phyloP scores from a whole-genome alignment of 1,140 invertebrate species.

The Marisa cornuarietis region DNA sequence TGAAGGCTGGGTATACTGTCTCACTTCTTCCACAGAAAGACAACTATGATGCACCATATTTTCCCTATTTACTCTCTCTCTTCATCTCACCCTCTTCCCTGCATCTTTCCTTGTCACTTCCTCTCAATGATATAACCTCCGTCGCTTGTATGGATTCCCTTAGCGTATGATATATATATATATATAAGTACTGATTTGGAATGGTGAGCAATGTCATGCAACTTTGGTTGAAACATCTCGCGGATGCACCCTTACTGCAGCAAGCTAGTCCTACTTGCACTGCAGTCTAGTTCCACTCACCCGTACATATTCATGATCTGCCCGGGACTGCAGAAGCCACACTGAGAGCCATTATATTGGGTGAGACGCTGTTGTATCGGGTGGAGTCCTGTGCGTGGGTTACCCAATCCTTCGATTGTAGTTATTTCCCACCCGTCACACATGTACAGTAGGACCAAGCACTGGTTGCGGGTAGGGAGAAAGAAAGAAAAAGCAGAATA shows the following conservation, averaged over 20 bases:
- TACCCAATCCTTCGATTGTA: constrained; percentile 81
- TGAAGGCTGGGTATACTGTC: not conserved
- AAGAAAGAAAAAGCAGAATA: no score
- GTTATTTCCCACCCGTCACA: constrained; percentile 79
- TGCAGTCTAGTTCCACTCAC: constrained; percentile 34
- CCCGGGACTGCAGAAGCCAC: constrained; percentile 70
- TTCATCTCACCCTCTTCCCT: not conserved
- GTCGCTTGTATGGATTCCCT: not conserved
- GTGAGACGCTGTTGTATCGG: constrained; percentile 39
- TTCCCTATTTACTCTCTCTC: not conserved
- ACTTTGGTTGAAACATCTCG: not conserved
- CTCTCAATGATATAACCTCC: not conserved
- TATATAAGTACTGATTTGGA: no score
- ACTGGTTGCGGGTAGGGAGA: constrained; percentile 60
- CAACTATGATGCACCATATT: not conserved
- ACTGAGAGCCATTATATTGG: constrained; percentile 45
- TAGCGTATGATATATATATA: no score
- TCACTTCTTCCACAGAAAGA: not conserved
- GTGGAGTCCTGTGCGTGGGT: constrained; percentile 63
- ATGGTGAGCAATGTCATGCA: no score
- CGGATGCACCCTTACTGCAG: not conserved
- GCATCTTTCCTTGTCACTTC: not conserved
- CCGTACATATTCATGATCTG: constrained; percentile 63
- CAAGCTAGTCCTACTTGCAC: not conserved
- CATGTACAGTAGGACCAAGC: constrained; percentile 75